These are phyloP conservation scores for Sarcophilus harrisii DNA, from an alignment of 2,797 vertebrate genomes.

Conservation along the genomic window DNA sequence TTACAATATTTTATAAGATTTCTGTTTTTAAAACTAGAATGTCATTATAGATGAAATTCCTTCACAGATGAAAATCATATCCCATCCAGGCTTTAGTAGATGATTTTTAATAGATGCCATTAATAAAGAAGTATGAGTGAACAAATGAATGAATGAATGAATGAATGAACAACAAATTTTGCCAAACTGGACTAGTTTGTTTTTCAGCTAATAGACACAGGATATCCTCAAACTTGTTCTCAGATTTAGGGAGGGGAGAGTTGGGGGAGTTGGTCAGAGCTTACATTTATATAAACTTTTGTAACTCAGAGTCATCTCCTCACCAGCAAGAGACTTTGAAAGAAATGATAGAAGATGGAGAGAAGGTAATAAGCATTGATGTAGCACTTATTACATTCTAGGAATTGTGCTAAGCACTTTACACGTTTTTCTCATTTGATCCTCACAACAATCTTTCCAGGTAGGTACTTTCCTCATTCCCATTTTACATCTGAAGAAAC, in stretches of 20 bases:
- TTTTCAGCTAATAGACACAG: not conserved
- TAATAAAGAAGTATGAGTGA: not conserved
- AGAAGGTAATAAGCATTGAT: not conserved
- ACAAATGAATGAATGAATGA: too few species aligned
- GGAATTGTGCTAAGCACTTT: not conserved
- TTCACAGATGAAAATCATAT: not conserved
- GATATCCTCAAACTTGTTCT: not conserved
- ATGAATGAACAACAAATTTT: not conserved
- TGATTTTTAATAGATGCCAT: not conserved
- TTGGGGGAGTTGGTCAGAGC: not conserved
- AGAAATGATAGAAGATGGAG: not conserved
- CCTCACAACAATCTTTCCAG: not conserved
- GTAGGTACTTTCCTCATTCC: not conserved
- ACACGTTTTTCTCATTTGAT: not conserved
- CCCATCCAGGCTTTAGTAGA: not conserved
- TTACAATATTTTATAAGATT: not conserved
- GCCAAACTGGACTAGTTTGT: not conserved
- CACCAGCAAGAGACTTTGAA: not conserved
- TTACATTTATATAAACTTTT: not conserved
- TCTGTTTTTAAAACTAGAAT: not conserved
- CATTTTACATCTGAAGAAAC: not conserved
- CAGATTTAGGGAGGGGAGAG: not conserved
- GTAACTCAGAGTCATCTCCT: not conserved
- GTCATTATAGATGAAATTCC: not conserved
- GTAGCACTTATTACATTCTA: too few species aligned